Base-by-base conservation (phyloP, 2,888 invertebrate species). In the Miltochrista miniata region DNA sequence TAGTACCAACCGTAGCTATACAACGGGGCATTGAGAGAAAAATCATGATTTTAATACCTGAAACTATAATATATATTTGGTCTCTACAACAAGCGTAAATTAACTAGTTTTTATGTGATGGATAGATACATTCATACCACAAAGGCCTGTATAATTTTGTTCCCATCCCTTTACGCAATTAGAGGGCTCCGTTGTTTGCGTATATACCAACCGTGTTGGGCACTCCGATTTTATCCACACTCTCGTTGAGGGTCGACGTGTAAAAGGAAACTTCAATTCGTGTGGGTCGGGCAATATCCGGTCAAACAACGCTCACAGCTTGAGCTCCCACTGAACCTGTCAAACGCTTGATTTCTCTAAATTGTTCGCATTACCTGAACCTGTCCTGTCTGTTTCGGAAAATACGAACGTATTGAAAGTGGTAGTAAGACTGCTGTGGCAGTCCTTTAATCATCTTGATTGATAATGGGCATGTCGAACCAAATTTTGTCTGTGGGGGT, bases 281-380 rank as follows among this genome's bases (percentile, higher is more conserved):
- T 44, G 38, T 33, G 38, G 43, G 42, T 10, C 29, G 15, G 43
- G 60, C 79, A 85, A 85, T 86, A 85, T 85, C 85, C 85, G 83
- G 81, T 50, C 69, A 70, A 72, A 72, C 70, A 72, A 54, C 66
- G 64, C 61, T 61, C 68, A 57, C 59, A 67, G 76, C 74, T 77
- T 75, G 72, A 68, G 74, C 72, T 80, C 74, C 79, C 79, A 76
- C 66, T 57, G 58, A 54, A 62, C 66, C 70, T 67, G 66, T 64
- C 72, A 60, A 71, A 67, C 68, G 76, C 65, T 72, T 70, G 72
- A 76, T 73, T 71, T 69, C 64, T 52, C 63, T 67, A 70, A 70
- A 74, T 69, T 62, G 61, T 67, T 53, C 53, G 48, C 56, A 62
- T 60, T 67, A 55, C 56, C 54, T 67, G 53, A 59, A 53, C 54